Evolutionary conservation across 1,140 invertebrate species (phyloP).

Genomic region (Euglossa dilemma): DNA sequence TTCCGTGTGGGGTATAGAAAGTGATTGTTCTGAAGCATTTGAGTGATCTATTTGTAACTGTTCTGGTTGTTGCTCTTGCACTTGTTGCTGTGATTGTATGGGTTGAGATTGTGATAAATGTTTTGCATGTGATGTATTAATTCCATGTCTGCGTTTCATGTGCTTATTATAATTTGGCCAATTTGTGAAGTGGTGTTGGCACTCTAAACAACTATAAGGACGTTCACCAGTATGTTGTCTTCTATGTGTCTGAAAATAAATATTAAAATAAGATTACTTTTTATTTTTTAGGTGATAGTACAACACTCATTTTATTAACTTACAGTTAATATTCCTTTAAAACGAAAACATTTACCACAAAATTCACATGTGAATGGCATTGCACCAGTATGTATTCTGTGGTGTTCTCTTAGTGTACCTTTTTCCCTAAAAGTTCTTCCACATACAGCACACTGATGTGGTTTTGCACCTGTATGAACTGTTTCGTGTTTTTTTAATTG

Average conservation of each 20-base stretch:
- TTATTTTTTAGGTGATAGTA: not conserved
- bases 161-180: conserved; percentile 91
- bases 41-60: conserved; percentile 63
- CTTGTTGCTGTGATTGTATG: conserved; percentile 66
- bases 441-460: conserved; percentile 89
- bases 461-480: conserved; percentile 88
- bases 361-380: conserved; percentile 90
- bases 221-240: conserved; percentile 85
- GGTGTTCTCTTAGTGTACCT: conserved; percentile 85
- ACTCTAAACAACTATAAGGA: conserved; percentile 83
- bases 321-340: conserved; percentile 86
- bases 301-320: conserved; percentile 47
- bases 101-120: conserved; percentile 70
- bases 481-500: conserved; percentile 84
- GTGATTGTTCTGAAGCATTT: conserved; percentile 39
- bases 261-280: conserved; percentile 5
- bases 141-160: conserved; percentile 87
- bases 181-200: conserved; percentile 88
- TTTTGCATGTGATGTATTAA: conserved; percentile 82
- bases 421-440: conserved; percentile 87
- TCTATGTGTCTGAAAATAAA: conserved; percentile 83
- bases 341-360: conserved; percentile 88
- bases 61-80: conserved; percentile 57
- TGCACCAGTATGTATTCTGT: conserved; percentile 91
- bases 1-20: conserved; percentile 65